Base-by-base conservation (phyloP, 1,140 invertebrate genomes). In the Mylabris phalerata region DNA sequence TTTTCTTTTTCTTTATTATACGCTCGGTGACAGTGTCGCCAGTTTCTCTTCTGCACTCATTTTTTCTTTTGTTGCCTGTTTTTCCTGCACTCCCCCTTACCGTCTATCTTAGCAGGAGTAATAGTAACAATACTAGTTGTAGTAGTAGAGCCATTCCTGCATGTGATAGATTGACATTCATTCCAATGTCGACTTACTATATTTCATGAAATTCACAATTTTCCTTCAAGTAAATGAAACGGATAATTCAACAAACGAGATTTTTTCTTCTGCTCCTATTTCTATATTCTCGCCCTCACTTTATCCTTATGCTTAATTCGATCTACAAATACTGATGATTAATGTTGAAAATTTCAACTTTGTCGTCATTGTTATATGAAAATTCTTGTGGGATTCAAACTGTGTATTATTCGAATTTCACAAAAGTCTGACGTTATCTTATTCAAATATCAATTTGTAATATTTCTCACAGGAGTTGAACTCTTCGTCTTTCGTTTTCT, bases 1-100 rank as follows among this genome's bases (percentile, higher is more conserved):
- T 68, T 66, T 68, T 67, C 65, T 67, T 55, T 32, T 32, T 32
- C 32, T 32, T 32, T 32, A 32, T 32, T 66, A 68, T 68, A 67
- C 67, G 62, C 58, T 64, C 60, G 60, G 62, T 59, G 67, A 65
- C 67, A 68, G 42, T 67, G 63, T 65, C 66, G 57, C 66, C 52
- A 57, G 64, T 61, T 66, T 59, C 51, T 48, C 41, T 57, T 57
- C 19, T 19, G 19, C 7, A 32, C 32, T 32, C 32, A 32, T 5
- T 7, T 66, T 66, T 66, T 65, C 57, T 61, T 51, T 49, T 60
- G 55, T 32, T 7, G 32, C 7, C 32, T 32, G 32, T 32, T 7
- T 32, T 32, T 32, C 4, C 7, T 32, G 32, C 7, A 32, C 7
- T 32, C 32, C 7, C 7, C 7, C 7, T 5, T 7, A 5, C 3